phyloP scores from a whole-genome alignment of 2,888 invertebrate species.

The Tachina fera region DNA sequence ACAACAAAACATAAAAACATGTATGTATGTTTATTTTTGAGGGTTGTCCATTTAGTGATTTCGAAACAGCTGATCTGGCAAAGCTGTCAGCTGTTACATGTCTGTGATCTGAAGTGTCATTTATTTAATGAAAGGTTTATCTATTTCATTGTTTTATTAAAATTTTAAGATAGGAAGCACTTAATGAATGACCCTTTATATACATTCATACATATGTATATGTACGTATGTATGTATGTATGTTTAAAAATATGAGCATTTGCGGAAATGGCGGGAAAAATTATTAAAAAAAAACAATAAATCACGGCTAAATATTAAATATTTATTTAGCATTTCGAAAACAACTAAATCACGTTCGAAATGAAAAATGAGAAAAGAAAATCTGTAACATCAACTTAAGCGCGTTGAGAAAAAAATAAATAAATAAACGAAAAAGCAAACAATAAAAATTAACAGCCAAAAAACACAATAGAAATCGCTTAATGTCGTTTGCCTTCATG shows the following conservation, averaged over 20 bases:
- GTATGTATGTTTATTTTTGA: no score
- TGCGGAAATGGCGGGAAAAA: conserved; percentile 37
- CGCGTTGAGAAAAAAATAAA: neutral
- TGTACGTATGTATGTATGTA: no score
- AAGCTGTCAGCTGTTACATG: no score
- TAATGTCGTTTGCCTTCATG: neutral
- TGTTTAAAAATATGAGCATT: neutral
- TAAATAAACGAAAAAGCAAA: conserved; percentile 10
- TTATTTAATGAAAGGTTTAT: no score
- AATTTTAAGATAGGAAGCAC: no score
- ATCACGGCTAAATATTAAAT: conserved; percentile 37
- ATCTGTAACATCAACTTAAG: conserved; percentile 43
- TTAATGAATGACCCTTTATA: no score
- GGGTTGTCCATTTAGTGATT: no score
- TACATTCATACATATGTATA: no score
- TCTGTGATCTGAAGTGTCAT: no score
- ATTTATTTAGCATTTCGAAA: conserved; percentile 38
- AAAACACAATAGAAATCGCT: conserved; percentile 17
- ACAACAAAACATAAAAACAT: no score
- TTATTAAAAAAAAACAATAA: conserved; percentile 7
- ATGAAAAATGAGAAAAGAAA: conserved; percentile 35
- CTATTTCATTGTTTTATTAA: no score
- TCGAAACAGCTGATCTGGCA: no score
- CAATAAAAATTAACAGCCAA: conserved; percentile 18
- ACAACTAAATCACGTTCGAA: conserved; percentile 57